phyloP scores from a whole-genome alignment of 2,797 vertebrate genomes.

The Sebastes kiyomatsui region DNA sequence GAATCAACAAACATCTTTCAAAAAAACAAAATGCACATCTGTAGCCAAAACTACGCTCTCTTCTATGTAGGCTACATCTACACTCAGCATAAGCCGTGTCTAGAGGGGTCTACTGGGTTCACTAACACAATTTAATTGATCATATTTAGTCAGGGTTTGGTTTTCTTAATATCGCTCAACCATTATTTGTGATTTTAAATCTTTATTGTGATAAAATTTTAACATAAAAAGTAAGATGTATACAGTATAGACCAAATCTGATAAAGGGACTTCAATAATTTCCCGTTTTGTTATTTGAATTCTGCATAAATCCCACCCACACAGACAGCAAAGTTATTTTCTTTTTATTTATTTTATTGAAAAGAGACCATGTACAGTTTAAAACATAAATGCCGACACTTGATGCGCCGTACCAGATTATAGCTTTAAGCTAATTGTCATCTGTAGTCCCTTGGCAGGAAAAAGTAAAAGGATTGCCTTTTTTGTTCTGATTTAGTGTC shows the following conservation, averaged over 20 bases:
- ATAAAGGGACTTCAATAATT: background rate
- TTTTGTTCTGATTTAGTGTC: background rate
- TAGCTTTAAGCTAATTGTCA: background rate
- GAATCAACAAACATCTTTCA: background rate
- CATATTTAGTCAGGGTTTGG: background rate
- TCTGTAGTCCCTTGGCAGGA: background rate
- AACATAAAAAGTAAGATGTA: no score
- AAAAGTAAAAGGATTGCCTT: background rate
- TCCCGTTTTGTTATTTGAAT: background rate
- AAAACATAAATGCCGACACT: background rate
- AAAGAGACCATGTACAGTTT: background rate
- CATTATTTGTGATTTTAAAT: background rate
- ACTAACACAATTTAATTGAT: background rate
- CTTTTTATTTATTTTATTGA: background rate
- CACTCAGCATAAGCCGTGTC: background rate
- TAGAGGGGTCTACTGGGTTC: background rate
- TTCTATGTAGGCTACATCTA: constrained; percentile 1
- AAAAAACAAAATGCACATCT: background rate
- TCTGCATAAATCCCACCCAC: background rate
- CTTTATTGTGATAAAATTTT: background rate
- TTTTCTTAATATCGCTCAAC: background rate
- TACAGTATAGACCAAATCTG: background rate
- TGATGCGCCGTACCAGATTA: background rate
- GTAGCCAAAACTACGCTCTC: background rate
- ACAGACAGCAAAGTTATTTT: background rate